Conservation (phyloP, 2,797 vertebrate species). For the Heliangelus exortis region DNA sequence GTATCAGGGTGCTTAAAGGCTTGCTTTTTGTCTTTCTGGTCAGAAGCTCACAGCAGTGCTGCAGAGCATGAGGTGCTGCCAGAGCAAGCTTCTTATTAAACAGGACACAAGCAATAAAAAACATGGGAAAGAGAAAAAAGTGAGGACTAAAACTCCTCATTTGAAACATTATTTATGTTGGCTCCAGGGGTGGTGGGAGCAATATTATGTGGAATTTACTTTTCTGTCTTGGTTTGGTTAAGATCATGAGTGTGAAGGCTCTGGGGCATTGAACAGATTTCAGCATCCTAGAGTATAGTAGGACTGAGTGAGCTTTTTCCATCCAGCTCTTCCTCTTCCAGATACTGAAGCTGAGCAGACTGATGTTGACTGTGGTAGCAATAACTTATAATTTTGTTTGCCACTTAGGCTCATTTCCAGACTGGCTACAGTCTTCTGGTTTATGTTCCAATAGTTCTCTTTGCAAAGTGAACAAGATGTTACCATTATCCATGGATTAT, state of each 20-base stretch:
- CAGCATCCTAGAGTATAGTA: background rate
- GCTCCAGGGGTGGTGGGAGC: rapidly evolving
- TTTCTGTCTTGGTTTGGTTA: background rate
- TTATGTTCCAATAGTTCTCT: background rate
- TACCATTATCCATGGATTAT: background rate
- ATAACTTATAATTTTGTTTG: background rate
- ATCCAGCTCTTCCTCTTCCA: background rate
- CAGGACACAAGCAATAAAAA: background rate
- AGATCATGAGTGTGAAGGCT: background rate
- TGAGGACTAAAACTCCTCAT: background rate
- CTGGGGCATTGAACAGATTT: background rate
- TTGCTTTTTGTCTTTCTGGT: background rate
- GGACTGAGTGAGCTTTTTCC: background rate
- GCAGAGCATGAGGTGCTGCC: rapidly evolving
- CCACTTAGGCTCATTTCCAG: background rate
- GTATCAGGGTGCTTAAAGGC: background rate
- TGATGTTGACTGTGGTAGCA: background rate
- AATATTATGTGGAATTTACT: background rate
- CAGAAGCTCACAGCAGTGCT: background rate
- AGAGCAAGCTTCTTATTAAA: background rate
- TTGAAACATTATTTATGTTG: background rate
- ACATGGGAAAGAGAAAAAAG: background rate
- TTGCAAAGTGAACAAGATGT: background rate
- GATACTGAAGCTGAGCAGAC: background rate
- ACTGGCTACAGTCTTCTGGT: background rate